Base-by-base conservation (phyloP, 2,113 vertebrate genomes). In the Neoarius graeffei region DNA sequence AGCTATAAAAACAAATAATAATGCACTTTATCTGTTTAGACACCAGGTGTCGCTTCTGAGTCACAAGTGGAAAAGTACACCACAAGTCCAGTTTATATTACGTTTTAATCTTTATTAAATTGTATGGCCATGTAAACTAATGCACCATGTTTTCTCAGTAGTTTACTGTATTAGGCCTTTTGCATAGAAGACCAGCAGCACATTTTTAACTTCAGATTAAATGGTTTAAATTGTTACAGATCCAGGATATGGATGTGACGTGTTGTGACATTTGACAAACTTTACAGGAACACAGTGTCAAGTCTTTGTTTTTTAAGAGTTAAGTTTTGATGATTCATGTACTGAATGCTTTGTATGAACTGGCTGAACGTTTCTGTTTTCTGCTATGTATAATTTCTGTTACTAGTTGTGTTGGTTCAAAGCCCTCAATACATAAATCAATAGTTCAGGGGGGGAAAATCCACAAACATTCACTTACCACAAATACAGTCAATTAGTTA, bases 131-230 rank as follows among this genome's bases (percentile, higher is more conserved):
- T 27, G 20, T 62, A 50, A 52, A 64, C 57, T 3, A 62, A 66
- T 30, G 56, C 73, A 62, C 56, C 48, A 69, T 69, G 50, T 52
- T 42, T 85, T 85, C 52, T 84, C n/a, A 71, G 25, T 48, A 74
- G 56, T 73, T 35, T 66, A 50, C 59, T 85, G 50, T 13, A 69
- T 81, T 80, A 56, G 76, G 15, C 23, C 15, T 69, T 81, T 86
- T 81, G 85, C 85, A 81, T 8, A 80, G 76, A 80, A 52, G 35
- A 59, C 8, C 6, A 23, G 54, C 35, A 85, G 71, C 71, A 50
- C 6, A 19, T 57, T 27, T 79, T 8, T 20, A 11, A 59, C 42
- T 42, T 42, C 42, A 42, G 42, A 42, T 85, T 15, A 59, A 77
- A 42, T 42, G 14, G 27, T 79, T 30, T 25, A 77, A 23, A n/a